phyloP scores from a whole-genome alignment of 2,113 vertebrate species.

The Chionis minor region DNA sequence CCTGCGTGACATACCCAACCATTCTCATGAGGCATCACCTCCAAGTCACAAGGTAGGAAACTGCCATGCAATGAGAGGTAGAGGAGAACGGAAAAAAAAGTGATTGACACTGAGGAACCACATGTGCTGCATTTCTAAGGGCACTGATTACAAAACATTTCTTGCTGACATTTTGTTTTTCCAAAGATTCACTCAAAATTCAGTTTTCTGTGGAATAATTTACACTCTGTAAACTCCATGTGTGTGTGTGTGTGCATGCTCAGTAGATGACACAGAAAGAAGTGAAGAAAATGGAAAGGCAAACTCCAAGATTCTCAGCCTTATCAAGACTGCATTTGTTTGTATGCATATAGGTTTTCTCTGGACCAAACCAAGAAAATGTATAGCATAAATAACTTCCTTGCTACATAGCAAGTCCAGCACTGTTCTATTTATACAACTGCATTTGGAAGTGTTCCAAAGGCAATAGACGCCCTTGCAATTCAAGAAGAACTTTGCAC shows the following conservation, averaged over 20 bases:
- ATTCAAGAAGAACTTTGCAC: conserved; percentile 25
- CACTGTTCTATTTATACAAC: conserved; percentile 12
- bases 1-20: neutral
- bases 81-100: neutral
- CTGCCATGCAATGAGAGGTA: neutral
- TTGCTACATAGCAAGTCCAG: neutral
- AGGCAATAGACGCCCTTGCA: neutral
- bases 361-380: neutral
- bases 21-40: neutral
- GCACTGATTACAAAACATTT: neutral
- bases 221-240: neutral
- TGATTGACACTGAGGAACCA: neutral
- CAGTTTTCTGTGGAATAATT: neutral
- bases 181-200: neutral
- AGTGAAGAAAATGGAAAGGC: neutral
- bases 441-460: conserved; percentile 26
- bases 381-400: neutral
- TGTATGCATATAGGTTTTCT: neutral
- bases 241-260: neutral
- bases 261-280: neutral
- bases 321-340: neutral
- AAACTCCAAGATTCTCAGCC: neutral
- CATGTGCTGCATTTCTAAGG: neutral
- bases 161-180: neutral
- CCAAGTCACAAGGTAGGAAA: neutral